Base-by-base conservation (phyloP, 2,113 vertebrate species). In the Copsychus sechellarum region DNA sequence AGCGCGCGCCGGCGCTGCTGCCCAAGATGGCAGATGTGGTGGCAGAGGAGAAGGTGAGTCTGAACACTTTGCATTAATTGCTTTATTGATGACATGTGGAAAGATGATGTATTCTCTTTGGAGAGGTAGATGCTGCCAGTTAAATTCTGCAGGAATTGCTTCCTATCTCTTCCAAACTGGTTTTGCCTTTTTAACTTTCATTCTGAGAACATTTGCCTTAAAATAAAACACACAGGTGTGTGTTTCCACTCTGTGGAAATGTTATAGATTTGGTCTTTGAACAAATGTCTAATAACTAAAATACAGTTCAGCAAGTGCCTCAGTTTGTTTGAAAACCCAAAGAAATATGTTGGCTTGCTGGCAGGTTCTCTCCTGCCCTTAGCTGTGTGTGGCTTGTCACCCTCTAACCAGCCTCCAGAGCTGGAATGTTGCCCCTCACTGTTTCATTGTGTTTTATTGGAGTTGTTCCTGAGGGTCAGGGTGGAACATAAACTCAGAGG, bases 11-110 rank as follows among this genome's bases (percentile, higher is more conserved):
- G 0, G 97, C 98, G 8, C 98, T 98, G 0, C 98, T 98, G 50
- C 99, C 99, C 26, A 99, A 99, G 97, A 99, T 99, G 98, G 93
- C 98, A 31, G 99, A 99, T 0, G 98, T 99, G 90, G 98, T 98
- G 15, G 95, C 98, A 54, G 99, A 99, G 51, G 99, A 99, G 91
- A 99, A 99, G 96, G 99, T 99, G 51, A 90, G 97, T 47, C 25
- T n/a, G 10, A 28, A 22, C 14, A 17, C 23, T 29, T n/a, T 22
- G 28, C 2, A 11, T 60, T 17, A 36, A 14, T 23, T 47, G 29
- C 36, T 83, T 42, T 16, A 2, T 13, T 54, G 20, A 26, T 25
- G 53, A 5, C 4, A 1, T 36, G 22, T 17, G 11, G 26, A 42
- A 66, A 53, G 25, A 11, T 53, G 34, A 14, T 60, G 2, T 24